Conservation (phyloP, 92 coral and sea anemone genomes). For the Epizoanthus rinbou region DNA sequence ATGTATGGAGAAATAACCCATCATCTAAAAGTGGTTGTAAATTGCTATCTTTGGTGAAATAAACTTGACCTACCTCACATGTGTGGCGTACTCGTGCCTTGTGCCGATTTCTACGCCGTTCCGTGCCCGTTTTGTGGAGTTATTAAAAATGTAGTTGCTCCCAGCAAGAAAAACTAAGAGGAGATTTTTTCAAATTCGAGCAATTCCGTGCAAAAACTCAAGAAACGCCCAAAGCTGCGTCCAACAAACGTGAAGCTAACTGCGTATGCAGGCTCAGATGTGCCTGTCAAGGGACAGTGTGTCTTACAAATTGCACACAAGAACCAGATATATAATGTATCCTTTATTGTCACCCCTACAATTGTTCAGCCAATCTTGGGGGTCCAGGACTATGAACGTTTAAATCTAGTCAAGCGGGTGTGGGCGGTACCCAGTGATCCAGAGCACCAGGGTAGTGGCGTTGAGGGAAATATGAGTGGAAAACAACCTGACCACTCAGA, state of each 20-base stretch:
- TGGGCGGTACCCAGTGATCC: background rate
- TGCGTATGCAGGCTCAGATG: conserved; percentile 3
- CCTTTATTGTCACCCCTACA: conserved; percentile 12
- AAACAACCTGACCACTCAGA: no score
- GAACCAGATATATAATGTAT: conserved; percentile 5
- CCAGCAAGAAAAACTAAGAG: no score
- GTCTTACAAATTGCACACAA: conserved; percentile 11
- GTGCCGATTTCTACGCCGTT: no score
- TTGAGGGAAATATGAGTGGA: background rate
- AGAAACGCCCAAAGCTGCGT: conserved; percentile 11
- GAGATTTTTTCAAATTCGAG: no score
- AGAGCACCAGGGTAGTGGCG: background rate
- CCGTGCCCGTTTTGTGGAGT: no score
- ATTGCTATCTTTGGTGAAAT: no score
- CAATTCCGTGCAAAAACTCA: no score
- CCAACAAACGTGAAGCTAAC: background rate
- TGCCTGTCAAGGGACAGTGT: conserved; percentile 10
- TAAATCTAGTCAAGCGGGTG: background rate
- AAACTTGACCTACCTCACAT: no score
- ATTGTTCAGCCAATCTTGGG: background rate
- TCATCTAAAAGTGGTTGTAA: no score
- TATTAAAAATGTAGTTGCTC: no score
- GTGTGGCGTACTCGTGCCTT: no score
- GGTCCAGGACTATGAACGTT: background rate
- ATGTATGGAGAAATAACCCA: no score